phyloP scores from a whole-genome alignment of 23 tunicate genomes.

The Diplosoma virens region DNA sequence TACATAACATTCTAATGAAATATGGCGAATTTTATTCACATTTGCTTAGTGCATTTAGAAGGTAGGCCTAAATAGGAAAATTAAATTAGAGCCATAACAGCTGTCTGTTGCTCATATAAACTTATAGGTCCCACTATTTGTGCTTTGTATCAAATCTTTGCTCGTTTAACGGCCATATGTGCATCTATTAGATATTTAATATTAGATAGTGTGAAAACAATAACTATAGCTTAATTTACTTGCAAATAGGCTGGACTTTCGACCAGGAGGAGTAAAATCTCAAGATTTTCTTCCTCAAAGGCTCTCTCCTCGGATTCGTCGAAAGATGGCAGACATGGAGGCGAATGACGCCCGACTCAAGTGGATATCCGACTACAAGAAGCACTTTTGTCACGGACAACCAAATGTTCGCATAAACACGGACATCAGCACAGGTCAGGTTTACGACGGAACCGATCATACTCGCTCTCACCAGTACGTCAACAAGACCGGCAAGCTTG shows the following conservation, averaged over 20 bases:
- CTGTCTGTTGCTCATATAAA: too few relatives aligned
- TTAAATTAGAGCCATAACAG: too few relatives aligned
- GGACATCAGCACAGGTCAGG: constrained; percentile 68
- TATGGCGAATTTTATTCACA: too few relatives aligned
- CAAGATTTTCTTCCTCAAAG: constrained; percentile 53
- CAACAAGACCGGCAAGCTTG: constrained; percentile 62
- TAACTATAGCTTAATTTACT: too few relatives aligned
- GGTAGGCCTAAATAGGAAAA: too few relatives aligned
- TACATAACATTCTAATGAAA: too few relatives aligned
- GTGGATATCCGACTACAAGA: constrained; percentile 78
- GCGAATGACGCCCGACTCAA: constrained; percentile 45
- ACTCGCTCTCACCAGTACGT: constrained; percentile 57
- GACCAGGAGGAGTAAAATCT: constrained; percentile 45
- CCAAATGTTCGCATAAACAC: constrained; percentile 68
- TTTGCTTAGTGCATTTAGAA: too few relatives aligned
- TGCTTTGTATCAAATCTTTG: too few relatives aligned
- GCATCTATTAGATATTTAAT: background rate
- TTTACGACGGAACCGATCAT: constrained; percentile 19
- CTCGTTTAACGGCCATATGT: too few relatives aligned
- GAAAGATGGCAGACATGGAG: constrained; percentile 56
- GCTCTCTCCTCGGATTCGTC: constrained; percentile 69
- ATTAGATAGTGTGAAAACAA: too few relatives aligned
- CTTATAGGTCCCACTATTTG: too few relatives aligned
- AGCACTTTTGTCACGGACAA: constrained; percentile 77
- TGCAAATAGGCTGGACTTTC: constrained; percentile 69